Conservation (phyloP, 2,888 invertebrate species). For the Drosophila parthenogenetica region DNA sequence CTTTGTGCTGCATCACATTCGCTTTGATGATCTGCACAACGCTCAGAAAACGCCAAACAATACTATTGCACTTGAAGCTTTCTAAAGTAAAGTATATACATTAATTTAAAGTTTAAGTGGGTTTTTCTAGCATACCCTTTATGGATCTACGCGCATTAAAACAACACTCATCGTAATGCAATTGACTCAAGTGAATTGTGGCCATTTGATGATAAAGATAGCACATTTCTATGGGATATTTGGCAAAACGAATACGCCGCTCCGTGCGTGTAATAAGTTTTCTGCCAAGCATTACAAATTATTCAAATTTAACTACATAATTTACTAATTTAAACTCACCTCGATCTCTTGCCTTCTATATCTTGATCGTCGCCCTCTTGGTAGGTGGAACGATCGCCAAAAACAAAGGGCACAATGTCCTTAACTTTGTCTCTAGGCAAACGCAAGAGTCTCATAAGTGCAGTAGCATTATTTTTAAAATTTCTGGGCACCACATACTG, state of each 20-base stretch:
- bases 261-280: constrained; percentile 66
- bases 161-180: constrained; percentile 79
- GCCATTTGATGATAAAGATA: constrained; percentile 80
- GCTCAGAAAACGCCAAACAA: constrained; percentile 76
- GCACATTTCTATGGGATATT: constrained; percentile 78
- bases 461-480: constrained; percentile 14
- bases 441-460: constrained; percentile 59
- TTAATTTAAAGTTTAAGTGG: not conserved
- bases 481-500: constrained; percentile 54
- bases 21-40: constrained; percentile 77
- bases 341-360: constrained; percentile 17
- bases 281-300: constrained; percentile 12
- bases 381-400: constrained; percentile 82
- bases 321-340: constrained; percentile 20
- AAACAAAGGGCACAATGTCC: constrained; percentile 74
- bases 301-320: not conserved
- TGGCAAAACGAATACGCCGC: constrained; percentile 77
- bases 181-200: constrained; percentile 63
- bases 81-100: too few species aligned
- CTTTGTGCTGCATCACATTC: constrained; percentile 75
- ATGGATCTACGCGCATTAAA: constrained; percentile 71
- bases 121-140: constrained; percentile 39
- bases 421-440: constrained; percentile 71
- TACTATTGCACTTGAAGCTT: constrained; percentile 67
- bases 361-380: constrained; percentile 73